phyloP scores from a whole-genome alignment of 2,888 invertebrate genomes.

The Lymantria dispar region DNA sequence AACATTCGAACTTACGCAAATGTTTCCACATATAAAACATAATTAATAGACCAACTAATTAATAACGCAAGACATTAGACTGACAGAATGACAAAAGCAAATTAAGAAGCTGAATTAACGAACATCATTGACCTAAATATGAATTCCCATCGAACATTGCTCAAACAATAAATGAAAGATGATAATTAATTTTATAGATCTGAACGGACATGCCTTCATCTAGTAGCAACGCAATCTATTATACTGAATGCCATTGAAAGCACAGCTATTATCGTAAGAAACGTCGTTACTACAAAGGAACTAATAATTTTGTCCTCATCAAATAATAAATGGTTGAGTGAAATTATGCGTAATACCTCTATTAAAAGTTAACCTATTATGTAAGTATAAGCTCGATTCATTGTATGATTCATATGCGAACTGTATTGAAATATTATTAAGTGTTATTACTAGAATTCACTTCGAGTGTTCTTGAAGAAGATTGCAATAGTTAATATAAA shows the following conservation, averaged over 20 bases:
- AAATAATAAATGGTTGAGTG: slow-evolving; percentile 36
- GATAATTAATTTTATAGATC: slow-evolving; percentile 57
- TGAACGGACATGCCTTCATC: slow-evolving; percentile 29
- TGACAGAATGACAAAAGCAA: slow-evolving; percentile 41
- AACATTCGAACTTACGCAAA: slow-evolving; percentile 9
- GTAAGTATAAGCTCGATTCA: slow-evolving; percentile 44
- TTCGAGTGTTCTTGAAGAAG: too few species aligned
- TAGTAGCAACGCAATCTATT: slow-evolving; percentile 30
- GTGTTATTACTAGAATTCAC: too few species aligned
- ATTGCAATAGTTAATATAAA: too few species aligned
- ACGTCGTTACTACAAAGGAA: slow-evolving; percentile 51
- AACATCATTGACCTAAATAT: slow-evolving; percentile 66
- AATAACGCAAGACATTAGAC: slow-evolving; percentile 36
- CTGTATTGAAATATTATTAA: too few species aligned
- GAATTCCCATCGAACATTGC: slow-evolving; percentile 35
- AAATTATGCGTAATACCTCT: slow-evolving; percentile 42
- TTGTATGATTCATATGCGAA: slow-evolving; percentile 12
- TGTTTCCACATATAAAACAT: slow-evolving; percentile 34
- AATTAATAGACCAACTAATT: slow-evolving; percentile 50
- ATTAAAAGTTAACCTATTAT: slow-evolving; percentile 47
- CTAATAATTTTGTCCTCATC: slow-evolving; percentile 57
- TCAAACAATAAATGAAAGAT: slow-evolving; percentile 52
- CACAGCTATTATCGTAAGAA: slow-evolving; percentile 46
- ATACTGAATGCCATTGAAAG: slow-evolving; percentile 20
- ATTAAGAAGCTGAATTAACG: slow-evolving; percentile 50